phyloP scores from a whole-genome alignment of 2,888 invertebrate genomes.

The Fissipunctia ypsillon region DNA sequence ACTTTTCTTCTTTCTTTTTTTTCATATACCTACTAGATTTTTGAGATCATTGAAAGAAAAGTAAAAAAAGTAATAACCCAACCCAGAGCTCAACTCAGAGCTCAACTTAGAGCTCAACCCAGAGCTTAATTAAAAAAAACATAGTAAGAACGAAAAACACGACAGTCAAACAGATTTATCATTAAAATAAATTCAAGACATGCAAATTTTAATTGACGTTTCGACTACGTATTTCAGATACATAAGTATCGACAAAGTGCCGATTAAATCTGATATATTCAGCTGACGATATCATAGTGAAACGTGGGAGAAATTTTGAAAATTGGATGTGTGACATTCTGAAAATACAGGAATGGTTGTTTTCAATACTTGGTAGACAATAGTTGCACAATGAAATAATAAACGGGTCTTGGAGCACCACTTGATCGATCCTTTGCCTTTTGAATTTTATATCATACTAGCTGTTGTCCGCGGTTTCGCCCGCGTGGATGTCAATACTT shows the following conservation, averaged over 20 bases:
- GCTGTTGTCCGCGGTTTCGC: too few species aligned
- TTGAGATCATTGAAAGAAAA: not conserved
- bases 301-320: slow-evolving; percentile 29
- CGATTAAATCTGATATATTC: slow-evolving; percentile 45
- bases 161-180: not conserved
- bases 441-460: too few species aligned
- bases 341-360: slow-evolving; percentile 16
- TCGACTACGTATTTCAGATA: slow-evolving; percentile 1
- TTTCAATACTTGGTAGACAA: not conserved
- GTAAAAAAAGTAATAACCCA: not conserved
- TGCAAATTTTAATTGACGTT: slow-evolving; percentile 15
- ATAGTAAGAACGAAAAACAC: not conserved
- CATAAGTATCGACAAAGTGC: slow-evolving; percentile 23
- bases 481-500: too few species aligned
- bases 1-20: too few species aligned
- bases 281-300: not conserved
- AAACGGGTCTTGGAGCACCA: not conserved
- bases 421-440: too few species aligned
- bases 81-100: not conserved
- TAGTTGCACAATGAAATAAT: not conserved
- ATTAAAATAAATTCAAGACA: slow-evolving; percentile 1
- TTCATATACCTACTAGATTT: too few species aligned
- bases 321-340: not conserved
- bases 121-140: not conserved
- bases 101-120: too few species aligned